A percentile compares a stretch with the other conserved stretches of the same genome.
Evolutionary conservation across 2,888 invertebrate genomes (phyloP).

Genomic region (Drosophila testacea): DNA sequence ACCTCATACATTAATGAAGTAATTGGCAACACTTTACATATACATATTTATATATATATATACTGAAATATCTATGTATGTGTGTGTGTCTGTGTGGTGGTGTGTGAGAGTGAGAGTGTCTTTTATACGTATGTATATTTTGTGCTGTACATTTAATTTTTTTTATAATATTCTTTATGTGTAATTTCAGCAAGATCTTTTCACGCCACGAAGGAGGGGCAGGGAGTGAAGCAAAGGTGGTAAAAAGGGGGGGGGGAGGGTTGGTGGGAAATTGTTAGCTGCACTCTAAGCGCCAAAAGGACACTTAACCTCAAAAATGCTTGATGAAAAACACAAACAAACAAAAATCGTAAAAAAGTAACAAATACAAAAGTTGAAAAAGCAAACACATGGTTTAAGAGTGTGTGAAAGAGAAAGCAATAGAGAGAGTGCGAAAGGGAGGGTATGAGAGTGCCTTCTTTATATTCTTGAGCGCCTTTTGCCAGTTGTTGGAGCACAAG

Average conservation of each 20-base stretch:
- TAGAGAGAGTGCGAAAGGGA: slow-evolving; percentile 1
- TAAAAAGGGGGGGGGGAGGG: slow-evolving; percentile 1
- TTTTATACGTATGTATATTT: slow-evolving; percentile 40
- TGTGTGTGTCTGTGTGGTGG: slow-evolving; percentile 27
- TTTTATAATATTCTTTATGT: slow-evolving; percentile 37
- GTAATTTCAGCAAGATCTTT: slow-evolving; percentile 72
- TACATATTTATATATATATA: slow-evolving; percentile 58
- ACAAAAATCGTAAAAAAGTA: slow-evolving; percentile 22
- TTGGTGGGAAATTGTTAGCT: slow-evolving; percentile 11
- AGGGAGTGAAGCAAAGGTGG: background rate
- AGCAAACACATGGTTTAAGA: slow-evolving; percentile 38
- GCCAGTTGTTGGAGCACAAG: slow-evolving; percentile 34
- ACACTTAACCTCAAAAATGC: slow-evolving; percentile 81
- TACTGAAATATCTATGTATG: slow-evolving; percentile 57
- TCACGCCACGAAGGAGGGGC: slow-evolving; percentile 57
- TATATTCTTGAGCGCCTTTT: slow-evolving; percentile 80
- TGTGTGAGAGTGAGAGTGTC: slow-evolving; percentile 23
- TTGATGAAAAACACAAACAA: slow-evolving; percentile 66
- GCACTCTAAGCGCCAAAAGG: slow-evolving; percentile 75
- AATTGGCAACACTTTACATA: slow-evolving; percentile 80
- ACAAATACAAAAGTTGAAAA: slow-evolving; percentile 35
- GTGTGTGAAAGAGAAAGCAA: slow-evolving; percentile 12
- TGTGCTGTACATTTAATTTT: slow-evolving; percentile 51
- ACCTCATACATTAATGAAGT: slow-evolving; percentile 81
- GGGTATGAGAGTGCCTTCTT: slow-evolving; percentile 47